These are phyloP conservation scores for Drosophila macrothrix DNA, from an alignment of 2,888 invertebrate species.

Conservation along the genomic window DNA sequence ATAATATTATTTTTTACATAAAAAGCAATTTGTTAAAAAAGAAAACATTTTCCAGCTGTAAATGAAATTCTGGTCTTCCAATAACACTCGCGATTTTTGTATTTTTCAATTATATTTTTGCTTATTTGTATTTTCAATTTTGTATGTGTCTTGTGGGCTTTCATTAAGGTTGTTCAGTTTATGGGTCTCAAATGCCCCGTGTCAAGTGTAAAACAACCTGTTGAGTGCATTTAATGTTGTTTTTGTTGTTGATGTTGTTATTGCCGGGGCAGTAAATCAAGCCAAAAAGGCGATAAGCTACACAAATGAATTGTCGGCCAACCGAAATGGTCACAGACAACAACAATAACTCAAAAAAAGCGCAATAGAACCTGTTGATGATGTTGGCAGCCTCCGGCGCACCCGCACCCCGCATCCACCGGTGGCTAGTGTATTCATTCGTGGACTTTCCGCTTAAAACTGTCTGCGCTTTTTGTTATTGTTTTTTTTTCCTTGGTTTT, in stretches of 20 bases:
- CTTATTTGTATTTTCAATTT: not conserved
- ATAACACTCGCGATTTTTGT: constrained; percentile 40
- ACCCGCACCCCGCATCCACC: constrained; percentile 14
- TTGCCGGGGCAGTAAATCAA: constrained; percentile 70
- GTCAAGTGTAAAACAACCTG: constrained; percentile 65
- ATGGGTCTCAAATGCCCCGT: constrained; percentile 26
- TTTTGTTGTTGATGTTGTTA: constrained; percentile 30
- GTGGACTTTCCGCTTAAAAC: constrained; percentile 60
- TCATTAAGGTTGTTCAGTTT: constrained; percentile 22
- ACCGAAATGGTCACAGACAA: constrained; percentile 55
- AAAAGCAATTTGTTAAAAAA: not conserved
- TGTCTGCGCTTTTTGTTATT: constrained; percentile 56
- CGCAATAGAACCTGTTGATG: constrained; percentile 63
- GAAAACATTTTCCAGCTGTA: constrained; percentile 21
- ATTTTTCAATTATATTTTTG: not conserved
- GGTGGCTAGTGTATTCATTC: constrained; percentile 40
- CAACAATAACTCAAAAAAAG: constrained; percentile 32
- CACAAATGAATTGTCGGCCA: constrained; percentile 72
- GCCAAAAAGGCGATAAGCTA: constrained; percentile 78
- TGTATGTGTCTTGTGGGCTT: constrained; percentile 4
- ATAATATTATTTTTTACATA: not conserved
- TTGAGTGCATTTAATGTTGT: constrained; percentile 58
- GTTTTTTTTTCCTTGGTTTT: constrained; percentile 14
- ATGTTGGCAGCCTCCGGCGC: constrained; percentile 24
- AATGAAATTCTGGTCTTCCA: constrained; percentile 57